Percentiles rank a stretch among this genome's conserved stretches.
These are phyloP conservation scores for Heliconius hewitsoni DNA, from an alignment of 1,140 invertebrate species.

Conservation along the genomic window DNA sequence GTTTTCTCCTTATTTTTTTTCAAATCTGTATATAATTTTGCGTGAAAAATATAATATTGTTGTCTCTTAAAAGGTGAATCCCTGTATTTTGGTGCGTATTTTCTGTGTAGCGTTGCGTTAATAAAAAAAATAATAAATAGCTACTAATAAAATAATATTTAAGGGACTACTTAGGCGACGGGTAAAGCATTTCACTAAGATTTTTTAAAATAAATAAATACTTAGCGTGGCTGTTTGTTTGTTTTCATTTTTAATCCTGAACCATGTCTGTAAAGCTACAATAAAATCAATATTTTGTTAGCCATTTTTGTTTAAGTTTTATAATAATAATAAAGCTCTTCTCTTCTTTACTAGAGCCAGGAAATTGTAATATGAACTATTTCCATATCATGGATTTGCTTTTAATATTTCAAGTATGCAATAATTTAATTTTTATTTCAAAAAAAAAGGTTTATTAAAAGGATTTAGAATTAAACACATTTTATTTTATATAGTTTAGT, in stretches of 20 bases:
- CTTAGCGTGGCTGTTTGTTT: constrained; percentile 51
- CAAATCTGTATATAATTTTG: constrained; percentile 19
- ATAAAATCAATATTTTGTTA: too few species aligned
- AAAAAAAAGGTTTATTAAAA: too few species aligned
- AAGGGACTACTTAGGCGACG: constrained; percentile 49
- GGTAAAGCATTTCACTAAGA: constrained; percentile 62
- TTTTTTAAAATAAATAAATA: constrained; percentile 48
- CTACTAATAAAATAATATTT: constrained; percentile 44
- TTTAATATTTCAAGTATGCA: neutral
- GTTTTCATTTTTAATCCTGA: constrained; percentile 33
- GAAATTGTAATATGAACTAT: too few species aligned
- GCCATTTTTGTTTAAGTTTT: neutral
- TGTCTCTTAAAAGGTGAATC: constrained; percentile 41
- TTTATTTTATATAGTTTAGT: neutral
- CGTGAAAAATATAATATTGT: constrained; percentile 36
- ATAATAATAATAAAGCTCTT: too few species aligned
- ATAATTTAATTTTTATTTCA: neutral
- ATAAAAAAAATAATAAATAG: constrained; percentile 32
- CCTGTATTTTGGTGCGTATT: constrained; percentile 48
- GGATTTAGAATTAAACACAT: neutral
- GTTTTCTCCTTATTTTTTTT: constrained; percentile 15
- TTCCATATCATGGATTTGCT: too few species aligned
- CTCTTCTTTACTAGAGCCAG: too few species aligned
- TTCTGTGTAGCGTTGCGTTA: constrained; percentile 35
- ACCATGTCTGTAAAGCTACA: too few species aligned